These are phyloP conservation scores for Trachelipus rathkii DNA, from an alignment of 1,140 invertebrate genomes.

Conservation along the genomic window DNA sequence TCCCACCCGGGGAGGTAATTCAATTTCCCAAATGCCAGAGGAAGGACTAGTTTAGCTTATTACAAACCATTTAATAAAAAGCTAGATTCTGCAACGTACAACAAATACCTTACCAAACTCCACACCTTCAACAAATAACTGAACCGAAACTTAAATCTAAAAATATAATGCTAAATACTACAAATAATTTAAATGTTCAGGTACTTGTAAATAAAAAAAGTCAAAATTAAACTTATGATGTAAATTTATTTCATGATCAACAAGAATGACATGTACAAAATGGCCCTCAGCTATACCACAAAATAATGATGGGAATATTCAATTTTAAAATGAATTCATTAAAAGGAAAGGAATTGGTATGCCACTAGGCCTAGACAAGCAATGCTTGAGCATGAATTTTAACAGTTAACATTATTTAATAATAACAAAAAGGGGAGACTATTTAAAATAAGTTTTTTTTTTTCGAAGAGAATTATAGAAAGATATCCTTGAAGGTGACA, in stretches of 20 bases:
- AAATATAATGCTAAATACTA: too few relatives aligned
- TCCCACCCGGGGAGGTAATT: too few relatives aligned
- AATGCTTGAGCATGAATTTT: constrained; percentile 5
- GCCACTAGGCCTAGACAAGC: background rate
- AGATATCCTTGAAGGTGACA: background rate
- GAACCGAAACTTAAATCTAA: too few relatives aligned
- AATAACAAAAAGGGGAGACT: background rate
- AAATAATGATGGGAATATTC: background rate
- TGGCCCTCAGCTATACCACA: background rate
- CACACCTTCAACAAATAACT: too few relatives aligned
- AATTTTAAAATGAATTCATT: background rate
- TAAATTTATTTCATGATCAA: constrained; percentile 1
- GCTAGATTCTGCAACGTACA: too few relatives aligned
- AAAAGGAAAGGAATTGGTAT: background rate
- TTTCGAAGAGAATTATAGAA: background rate
- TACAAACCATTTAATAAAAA: too few relatives aligned
- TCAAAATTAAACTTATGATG: background rate
- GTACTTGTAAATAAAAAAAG: too few relatives aligned
- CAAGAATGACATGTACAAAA: constrained; percentile 11
- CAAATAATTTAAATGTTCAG: too few relatives aligned
- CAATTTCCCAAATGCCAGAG: too few relatives aligned
- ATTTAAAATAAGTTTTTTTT: background rate
- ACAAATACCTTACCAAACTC: too few relatives aligned
- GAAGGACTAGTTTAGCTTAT: too few relatives aligned
- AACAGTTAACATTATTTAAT: background rate